Conservation (phyloP, 2,888 invertebrate species). For the Blera fallax region DNA sequence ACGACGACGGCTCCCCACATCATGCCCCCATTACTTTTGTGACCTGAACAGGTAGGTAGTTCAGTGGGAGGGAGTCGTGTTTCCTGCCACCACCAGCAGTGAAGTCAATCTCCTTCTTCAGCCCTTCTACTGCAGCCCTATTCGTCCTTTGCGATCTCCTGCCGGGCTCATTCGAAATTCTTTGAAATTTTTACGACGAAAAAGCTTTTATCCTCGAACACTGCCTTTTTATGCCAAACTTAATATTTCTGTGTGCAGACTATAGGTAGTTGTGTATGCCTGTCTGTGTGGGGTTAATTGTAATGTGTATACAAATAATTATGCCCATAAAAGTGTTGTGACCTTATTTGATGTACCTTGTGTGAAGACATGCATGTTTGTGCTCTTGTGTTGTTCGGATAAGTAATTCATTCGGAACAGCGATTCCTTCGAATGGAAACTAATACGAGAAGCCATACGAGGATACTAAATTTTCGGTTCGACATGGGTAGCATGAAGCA, state of each 20-base stretch:
- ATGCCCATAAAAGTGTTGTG: constrained; percentile 70
- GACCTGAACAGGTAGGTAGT: constrained; percentile 39
- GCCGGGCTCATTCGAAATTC: constrained; percentile 62
- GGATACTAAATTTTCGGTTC: constrained; percentile 51
- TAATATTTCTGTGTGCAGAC: constrained; percentile 26
- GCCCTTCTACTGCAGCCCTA: constrained; percentile 30
- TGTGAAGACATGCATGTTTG: neutral
- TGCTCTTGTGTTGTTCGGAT: neutral
- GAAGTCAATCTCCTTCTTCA: constrained; percentile 49
- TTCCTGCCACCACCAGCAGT: neutral
- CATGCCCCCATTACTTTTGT: constrained; percentile 7
- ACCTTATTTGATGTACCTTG: constrained; percentile 59
- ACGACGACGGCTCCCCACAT: neutral
- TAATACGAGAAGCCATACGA: constrained; percentile 52
- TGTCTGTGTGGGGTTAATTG: constrained; percentile 62
- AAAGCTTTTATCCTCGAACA: constrained; percentile 68
- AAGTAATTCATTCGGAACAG: constrained; percentile 13
- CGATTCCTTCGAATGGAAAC: constrained; percentile 41
- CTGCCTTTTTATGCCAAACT: constrained; percentile 69
- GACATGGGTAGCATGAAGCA: constrained; percentile 16
- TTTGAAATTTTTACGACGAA: constrained; percentile 70
- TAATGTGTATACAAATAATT: constrained; percentile 72
- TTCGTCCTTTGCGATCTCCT: constrained; percentile 37
- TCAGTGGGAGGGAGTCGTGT: neutral
- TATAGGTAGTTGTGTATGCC: constrained; percentile 9